A percentile compares a stretch with the other conserved stretches of the same genome.
Conservation (phyloP, 2,113 vertebrate genomes). For the Cygnus atratus region DNA sequence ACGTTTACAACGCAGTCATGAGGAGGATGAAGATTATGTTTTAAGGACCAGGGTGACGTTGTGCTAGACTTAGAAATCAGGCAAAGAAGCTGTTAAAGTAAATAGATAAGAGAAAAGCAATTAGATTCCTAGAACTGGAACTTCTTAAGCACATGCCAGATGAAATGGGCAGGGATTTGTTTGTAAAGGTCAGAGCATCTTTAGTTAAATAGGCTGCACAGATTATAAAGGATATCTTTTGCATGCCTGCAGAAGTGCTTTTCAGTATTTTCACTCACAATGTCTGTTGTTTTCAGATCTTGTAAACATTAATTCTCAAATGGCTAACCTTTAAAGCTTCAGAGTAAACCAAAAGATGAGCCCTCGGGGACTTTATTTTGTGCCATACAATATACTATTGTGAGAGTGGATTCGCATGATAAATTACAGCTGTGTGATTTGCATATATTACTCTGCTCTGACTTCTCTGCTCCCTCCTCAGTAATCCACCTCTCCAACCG, state of each 20-base stretch:
- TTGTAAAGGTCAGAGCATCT: background rate
- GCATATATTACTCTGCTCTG: background rate
- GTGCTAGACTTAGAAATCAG: background rate
- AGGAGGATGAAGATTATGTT: constrained; percentile 10
- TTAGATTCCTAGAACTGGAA: background rate
- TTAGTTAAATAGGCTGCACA: background rate
- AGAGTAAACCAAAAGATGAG: background rate
- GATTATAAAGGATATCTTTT: background rate
- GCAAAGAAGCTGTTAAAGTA: constrained; percentile 17
- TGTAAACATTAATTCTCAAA: background rate
- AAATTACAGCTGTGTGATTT: background rate
- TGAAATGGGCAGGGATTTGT: constrained; percentile 18
- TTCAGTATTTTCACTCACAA: background rate
- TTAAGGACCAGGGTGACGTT: background rate
- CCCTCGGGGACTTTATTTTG: background rate
- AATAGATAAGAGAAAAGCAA: background rate
- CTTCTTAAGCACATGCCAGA: background rate
- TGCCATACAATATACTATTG: background rate
- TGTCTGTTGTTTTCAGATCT: background rate
- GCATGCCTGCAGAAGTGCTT: background rate
- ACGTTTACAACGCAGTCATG: background rate
- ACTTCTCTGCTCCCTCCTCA: background rate
- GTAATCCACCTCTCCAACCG: background rate
- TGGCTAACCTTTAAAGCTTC: background rate
- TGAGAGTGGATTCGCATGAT: background rate